Evolutionary conservation across 2,797 vertebrate genomes (phyloP), one percentile per base, ranked within the genome.

Genomic region (Rhinella marina): DNA sequence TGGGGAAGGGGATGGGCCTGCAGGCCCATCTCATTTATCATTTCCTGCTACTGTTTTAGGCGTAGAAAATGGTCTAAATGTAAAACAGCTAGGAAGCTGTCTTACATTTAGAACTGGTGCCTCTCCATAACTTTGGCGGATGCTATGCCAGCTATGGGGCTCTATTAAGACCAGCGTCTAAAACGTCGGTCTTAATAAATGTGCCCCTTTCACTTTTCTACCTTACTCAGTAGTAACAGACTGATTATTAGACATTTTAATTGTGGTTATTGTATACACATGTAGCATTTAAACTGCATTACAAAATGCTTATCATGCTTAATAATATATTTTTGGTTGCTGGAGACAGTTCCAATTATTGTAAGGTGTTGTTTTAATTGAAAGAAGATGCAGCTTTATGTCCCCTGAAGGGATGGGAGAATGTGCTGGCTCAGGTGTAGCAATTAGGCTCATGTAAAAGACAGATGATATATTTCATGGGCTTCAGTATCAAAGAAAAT

Each of bases 371-470:
- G 32, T 52, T 82, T 41, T 54, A 29, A 82, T 70, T 82, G n/a
- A 56, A 70, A 82, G 81, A 50, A 21, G 62, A 54, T 82, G 48
- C 32, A 52, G 62, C 32, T 66, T 82, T 25, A 21, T 7, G 41
- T 27, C 25, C 81, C n/a, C 81, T 56, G 12, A 64, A 82, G 81
- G 64, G 32, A 70, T 27, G 17, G 25, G 29, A 25, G 64, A 54
- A 23, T 64, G 12, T 29, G 81, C 19, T 1, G 50, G 81, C 81
- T 82, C 81, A 82, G 81, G 81, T 70, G 50, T 50, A 52, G 64
- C 27, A 70, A 82, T 82, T 70, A 70, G n/a, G 64, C 50, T 54
- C 23, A 82, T 70, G 70, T 82, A 82, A 11, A 68, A 82, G 41
- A 82, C 81, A 82, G 66, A 82, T 82, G 23, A 82, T 56, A 32